These are phyloP conservation scores for Sarcophaga rosellei DNA, from an alignment of 2,888 invertebrate species.

Conservation along the genomic window DNA sequence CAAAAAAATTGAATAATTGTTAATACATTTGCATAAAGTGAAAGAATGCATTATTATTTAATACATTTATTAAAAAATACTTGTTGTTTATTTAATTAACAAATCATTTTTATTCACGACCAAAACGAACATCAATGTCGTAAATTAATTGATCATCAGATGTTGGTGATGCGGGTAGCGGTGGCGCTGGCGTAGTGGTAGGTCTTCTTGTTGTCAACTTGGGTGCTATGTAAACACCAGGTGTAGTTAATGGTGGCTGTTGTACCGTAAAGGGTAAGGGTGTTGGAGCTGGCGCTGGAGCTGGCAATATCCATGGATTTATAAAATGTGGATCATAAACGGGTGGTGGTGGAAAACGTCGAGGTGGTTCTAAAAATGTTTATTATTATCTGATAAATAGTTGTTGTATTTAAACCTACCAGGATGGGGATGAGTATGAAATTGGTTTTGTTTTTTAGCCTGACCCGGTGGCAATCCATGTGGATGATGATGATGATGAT, in stretches of 20 bases:
- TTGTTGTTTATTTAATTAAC: background rate
- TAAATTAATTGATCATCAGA: constrained; percentile 69
- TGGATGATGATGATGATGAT: constrained; percentile 18
- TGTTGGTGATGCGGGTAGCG: constrained; percentile 27
- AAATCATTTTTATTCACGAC: constrained; percentile 53
- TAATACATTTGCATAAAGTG: no score
- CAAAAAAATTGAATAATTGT: no score
- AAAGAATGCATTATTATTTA: background rate
- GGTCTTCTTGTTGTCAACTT: constrained; percentile 3
- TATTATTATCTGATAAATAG: background rate
- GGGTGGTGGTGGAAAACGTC: constrained; percentile 63
- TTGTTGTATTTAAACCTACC: background rate
- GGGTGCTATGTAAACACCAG: constrained; percentile 22
- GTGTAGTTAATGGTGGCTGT: constrained; percentile 31
- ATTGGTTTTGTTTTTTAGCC: constrained; percentile 11
- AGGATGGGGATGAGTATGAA: background rate
- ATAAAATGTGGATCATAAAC: constrained; percentile 56
- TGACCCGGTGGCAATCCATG: constrained; percentile 31
- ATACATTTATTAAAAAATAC: background rate
- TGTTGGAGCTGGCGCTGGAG: background rate
- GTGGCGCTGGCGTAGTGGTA: constrained; percentile 35
- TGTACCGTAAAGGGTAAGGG: constrained; percentile 11
- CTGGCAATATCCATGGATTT: constrained; percentile 45
- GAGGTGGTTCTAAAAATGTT: constrained; percentile 47
- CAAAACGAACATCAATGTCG: constrained; percentile 75